phyloP scores from a whole-genome alignment of 2,797 vertebrate genomes.

The Uromys caudimaculatus region DNA sequence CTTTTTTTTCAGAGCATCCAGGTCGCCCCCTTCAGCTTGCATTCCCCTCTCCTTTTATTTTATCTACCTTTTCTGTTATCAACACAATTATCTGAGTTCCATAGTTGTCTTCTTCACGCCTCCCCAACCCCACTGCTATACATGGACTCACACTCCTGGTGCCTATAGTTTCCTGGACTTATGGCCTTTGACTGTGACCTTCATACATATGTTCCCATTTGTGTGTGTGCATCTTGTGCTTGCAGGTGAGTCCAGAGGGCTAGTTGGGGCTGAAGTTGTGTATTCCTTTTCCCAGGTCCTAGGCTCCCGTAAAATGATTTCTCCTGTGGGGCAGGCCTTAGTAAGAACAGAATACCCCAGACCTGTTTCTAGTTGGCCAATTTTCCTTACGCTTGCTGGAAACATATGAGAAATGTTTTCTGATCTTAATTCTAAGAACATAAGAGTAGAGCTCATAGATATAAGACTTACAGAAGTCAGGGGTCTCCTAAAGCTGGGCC shows the following conservation, averaged over 20 bases:
- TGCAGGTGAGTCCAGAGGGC: background rate
- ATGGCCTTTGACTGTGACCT: background rate
- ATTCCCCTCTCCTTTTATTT: fast-evolving
- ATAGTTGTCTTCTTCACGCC: background rate
- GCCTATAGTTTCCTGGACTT: background rate
- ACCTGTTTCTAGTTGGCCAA: background rate
- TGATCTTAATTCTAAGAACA: background rate
- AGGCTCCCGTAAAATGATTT: background rate
- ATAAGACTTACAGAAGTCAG: background rate
- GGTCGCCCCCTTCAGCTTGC: background rate
- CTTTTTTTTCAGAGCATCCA: background rate
- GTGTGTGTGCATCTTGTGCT: background rate
- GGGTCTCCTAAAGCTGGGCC: background rate
- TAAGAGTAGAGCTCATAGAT: background rate
- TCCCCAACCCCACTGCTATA: too few relatives aligned
- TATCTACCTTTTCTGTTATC: background rate
- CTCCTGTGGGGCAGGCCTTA: background rate
- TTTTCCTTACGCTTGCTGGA: background rate
- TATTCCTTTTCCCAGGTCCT: background rate
- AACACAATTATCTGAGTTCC: background rate
- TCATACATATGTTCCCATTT: background rate
- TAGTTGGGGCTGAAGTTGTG: background rate
- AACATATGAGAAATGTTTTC: background rate
- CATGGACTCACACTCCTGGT: background rate
- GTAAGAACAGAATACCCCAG: background rate